Base-by-base conservation (phyloP, 2,888 invertebrate genomes). In the Azorinus chamasolen region DNA sequence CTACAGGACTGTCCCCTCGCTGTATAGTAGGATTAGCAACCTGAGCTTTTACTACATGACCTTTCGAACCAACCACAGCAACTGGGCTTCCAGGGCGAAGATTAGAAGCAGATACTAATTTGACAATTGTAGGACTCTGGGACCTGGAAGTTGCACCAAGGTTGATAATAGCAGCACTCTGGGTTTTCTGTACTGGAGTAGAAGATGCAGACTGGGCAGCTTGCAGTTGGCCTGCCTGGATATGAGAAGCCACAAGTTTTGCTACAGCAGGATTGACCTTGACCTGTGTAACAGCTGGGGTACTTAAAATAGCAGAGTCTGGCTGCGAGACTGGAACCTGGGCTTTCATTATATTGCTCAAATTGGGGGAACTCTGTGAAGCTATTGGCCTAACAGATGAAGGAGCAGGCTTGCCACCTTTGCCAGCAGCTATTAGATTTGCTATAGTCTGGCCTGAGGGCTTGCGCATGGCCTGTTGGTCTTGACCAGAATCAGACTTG, bases 161-260 rank as follows among this genome's bases (percentile, higher is more conserved):
- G 18, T 78, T 83, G n/a, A 83, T 78, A 46, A 83, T 75, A 12
- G 81, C 65, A 22, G 83, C 78, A 32, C 75, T 75, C 41, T 54
- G 58, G 46, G n/a, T 10, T 20, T 12, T 24, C 18, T 2, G 41
- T 20, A 41, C 32, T 61, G 16, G 32, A 25, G 25, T 45, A 14
- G 39, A 37, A 6, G 53, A 1, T 41, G 41, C 39, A 39, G 41
- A 46, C n/a, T 27, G 51, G 18, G 54, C 53, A 6, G 46, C 55
- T 14, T 54, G n/a, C 32, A 25, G 54, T 12, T 32, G 41, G 18
- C 69, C 65, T 55, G 64, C 55, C 27, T 79, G 75, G 37, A 76
- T 68, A 59, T 78, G 77, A 10, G 79, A 74, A 4, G 79, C 71
- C 22, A 74, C 66, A 18, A 75, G 54, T 45, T 77, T 77, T 24